Evolutionary conservation across 2,113 vertebrate genomes (phyloP), one percentile per base, ranked within the genome.

Genomic region (Neopipo cinnamomea): DNA sequence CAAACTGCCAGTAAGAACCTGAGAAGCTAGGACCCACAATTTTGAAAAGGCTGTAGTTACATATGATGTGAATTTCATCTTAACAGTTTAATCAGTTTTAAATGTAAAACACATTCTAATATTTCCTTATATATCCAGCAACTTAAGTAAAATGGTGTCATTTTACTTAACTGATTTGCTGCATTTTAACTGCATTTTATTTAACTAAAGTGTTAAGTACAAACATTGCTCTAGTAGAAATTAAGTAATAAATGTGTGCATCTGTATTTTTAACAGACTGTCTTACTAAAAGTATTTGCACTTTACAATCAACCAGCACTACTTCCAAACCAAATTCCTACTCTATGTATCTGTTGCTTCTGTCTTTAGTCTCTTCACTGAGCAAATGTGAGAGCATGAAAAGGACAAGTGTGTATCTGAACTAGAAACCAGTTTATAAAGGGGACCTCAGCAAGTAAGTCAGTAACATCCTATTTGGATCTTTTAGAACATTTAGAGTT

Each of bases 271-370:
- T 75, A 68, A 65, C 15, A 49, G 61, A 53, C 49, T 67, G 47
- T 39, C 37, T 46, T 65, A 37, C 24, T 77, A 28, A 50, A 80
- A 76, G 39, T 50, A 68, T 37, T 87, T 79, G 44, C 25, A 53
- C 35, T 72, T 76, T 19, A 22, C 35, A 37, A 21, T 70, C 30
- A 47, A 23, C 20, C 30, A 39, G 58, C 39, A 16, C 9, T 62
- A 33, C 53, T 83, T 87, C 47, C 19, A 91, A 4, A 33, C n/a
- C 18, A 24, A 20, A 72, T 80, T 72, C 63, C 49, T n/a, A 1
- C 39, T 53, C 2, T 31, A 1, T 0, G 0, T 41, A 35, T 13
- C 33, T 56, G 66, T 52, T 37, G 62, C 58, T 72, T 71, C 23
- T 52, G 33, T 56, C 35, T 78, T 88, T 61, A 66, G 18, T 44